Conservation (phyloP, 2,888 invertebrate species). For the Drepanosiphum platanoidis region DNA sequence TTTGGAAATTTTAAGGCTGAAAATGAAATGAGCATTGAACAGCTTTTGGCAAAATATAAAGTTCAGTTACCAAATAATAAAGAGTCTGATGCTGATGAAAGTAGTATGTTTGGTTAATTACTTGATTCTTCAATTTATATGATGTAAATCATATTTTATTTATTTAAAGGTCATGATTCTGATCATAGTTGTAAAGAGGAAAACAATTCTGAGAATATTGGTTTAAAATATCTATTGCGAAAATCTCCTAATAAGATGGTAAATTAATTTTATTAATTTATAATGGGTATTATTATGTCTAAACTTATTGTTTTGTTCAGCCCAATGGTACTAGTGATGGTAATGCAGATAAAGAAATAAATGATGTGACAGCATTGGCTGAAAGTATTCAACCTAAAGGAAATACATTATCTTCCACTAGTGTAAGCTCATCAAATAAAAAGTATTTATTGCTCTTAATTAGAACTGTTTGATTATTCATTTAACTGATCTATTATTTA, state of each 20-base stretch:
- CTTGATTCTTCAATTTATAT: background rate
- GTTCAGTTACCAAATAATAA: constrained; percentile 66
- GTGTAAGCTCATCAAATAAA: constrained; percentile 70
- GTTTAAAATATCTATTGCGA: constrained; percentile 55
- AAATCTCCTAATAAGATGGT: constrained; percentile 53
- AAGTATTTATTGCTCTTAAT: background rate
- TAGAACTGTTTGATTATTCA: too few relatives aligned
- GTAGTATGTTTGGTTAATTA: constrained; percentile 40
- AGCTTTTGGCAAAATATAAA: constrained; percentile 80
- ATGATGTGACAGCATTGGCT: constrained; percentile 92
- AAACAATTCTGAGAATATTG: constrained; percentile 16
- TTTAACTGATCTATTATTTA: too few relatives aligned
- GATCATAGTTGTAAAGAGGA: constrained; percentile 54
- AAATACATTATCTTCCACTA: constrained; percentile 93
- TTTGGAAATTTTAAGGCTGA: constrained; percentile 74
- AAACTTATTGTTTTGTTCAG: constrained; percentile 1
- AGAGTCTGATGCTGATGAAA: constrained; percentile 64
- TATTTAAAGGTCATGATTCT: constrained; percentile 25
- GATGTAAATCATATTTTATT: background rate
- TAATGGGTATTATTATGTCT: background rate
- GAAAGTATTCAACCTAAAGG: constrained; percentile 98
- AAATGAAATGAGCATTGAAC: constrained; percentile 83
- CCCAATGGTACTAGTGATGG: constrained; percentile 48
- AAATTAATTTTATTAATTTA: background rate
- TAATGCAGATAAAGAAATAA: constrained; percentile 79